Evolutionary conservation across 30 jellyfish, hydroid and myxozoan species (phyloP), one percentile per base, ranked within the genome.

Genomic region (Aurelia coerulea): DNA sequence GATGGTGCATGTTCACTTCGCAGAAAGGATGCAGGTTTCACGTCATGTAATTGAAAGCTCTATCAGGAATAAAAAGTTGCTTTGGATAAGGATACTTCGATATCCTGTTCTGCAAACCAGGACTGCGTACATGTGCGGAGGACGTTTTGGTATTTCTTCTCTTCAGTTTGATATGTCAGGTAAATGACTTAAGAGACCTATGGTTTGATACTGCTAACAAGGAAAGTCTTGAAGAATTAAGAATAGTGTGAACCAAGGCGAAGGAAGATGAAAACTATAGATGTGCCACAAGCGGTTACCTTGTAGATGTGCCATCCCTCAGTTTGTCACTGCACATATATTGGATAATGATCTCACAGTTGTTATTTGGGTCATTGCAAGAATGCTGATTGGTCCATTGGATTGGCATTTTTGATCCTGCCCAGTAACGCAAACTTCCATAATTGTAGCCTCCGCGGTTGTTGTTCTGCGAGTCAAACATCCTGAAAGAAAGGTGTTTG

Each of bases 321-420:
- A 90, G 42, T 42, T 64, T 32, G 51, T 60, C 19, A 51, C 89
- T 66, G 68, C 97, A 90, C 97, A 90, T 90, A 59, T 90, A 90
- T 65, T 90, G 97, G 68, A 90, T 63, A 76, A 90, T 64, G 73
- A 90, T 58, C 58, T 90, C 97, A 34, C 97, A 90, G 78, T 90
- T 90, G 81, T 90, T 90, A 66, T 90, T 90, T 7, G 90, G 94
- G 72, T 62, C 91, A 54, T 73, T 76, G 89, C 97, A 90, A 1
- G 93, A 83, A 65, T 90, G 97, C 91, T 90, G 97, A 63, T 90
- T 90, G 68, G 97, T 90, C 97, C 97, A 90, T 68, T 90, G 90
- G 50, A 90, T 81, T 66, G 88, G 89, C 87, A 90, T 39, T 51
- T 16, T 62, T 19, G 97, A 90, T 29, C 97, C 97, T 50, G 83